A percentile compares a stretch with the other conserved stretches of the same genome.
Evolutionary conservation across 2,797 vertebrate genomes (phyloP).

Genomic region (Lutjanus argentimaculatus): DNA sequence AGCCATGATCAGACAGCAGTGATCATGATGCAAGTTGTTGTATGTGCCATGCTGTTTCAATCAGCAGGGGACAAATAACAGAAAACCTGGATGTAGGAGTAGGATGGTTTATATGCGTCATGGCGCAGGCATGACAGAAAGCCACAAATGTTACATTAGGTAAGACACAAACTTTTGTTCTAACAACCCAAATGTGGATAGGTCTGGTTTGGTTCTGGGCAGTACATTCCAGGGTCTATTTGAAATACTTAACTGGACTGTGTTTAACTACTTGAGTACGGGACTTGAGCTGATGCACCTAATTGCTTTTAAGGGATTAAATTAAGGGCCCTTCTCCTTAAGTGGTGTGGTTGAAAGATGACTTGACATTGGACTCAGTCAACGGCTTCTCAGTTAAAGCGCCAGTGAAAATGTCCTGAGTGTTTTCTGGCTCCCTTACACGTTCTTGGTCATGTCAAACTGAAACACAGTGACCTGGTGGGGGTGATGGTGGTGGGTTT

Average conservation of each 20-base stretch:
- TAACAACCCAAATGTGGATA: too few species aligned
- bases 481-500: constrained; percentile 27
- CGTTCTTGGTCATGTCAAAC: constrained; percentile 14
- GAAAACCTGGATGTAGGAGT: too few species aligned
- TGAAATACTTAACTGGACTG: background rate
- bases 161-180: too few species aligned
- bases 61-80: too few species aligned
- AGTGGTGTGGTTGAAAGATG: background rate
- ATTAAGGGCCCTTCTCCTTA: background rate
- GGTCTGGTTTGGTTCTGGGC: too few species aligned
- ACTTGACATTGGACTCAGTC: background rate
- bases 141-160: too few species aligned
- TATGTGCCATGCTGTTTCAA: too few species aligned
- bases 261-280: background rate
- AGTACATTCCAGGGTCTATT: too few species aligned
- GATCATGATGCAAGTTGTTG: too few species aligned
- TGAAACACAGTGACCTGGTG: constrained; percentile 17
- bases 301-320: background rate
- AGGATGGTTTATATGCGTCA: too few species aligned
- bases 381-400: background rate
- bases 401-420: background rate
- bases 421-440: background rate
- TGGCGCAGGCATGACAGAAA: too few species aligned
- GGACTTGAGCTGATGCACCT: background rate
- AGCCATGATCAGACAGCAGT: too few species aligned